Base-by-base conservation (phyloP, 2,888 invertebrate species). In the Phyllotreta cruciferae region DNA sequence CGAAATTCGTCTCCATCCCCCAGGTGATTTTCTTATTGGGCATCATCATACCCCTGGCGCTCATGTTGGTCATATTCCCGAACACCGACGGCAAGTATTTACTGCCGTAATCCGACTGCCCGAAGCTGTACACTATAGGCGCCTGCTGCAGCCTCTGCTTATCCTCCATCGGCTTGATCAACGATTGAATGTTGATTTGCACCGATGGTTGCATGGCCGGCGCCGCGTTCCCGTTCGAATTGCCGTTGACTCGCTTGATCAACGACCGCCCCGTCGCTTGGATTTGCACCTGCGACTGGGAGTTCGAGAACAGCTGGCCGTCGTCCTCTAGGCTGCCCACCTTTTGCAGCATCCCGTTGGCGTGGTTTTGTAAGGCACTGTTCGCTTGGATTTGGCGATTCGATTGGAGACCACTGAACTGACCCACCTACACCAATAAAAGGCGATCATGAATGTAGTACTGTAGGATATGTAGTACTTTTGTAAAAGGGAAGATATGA, bases 81-180 rank as follows among this genome's bases (percentile, higher is more conserved):
- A 70, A 50, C 37, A 67, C 66, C 5, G 60, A 60, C 5, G 74
- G 73, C 45, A 83, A 70, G 6, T 81, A 81, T 67, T 77, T 78
- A 53, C 71, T 77, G 14, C 74, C 70, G 58, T 77, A 77, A 61
- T 81, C 79, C 11, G 78, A 74, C 63, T 80, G 80, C 34, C 80
- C 78, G 45, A 81, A 81, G 67, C 80, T 80, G 63, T 81, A 81
- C 5, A 81, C 79, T 24, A 81, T 81, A 4, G 82, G 70, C 13
- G 66, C 57, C 3, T 60, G 76, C 14, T 78, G 79, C n/a, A 77
- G 75, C 68, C 78, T 78, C n/a, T 77, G 53, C 50, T 79, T 80
- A 37, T 78, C 72, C 64, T 76, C 74, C 66, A 79, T 77, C 0
- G 80, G 79, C 68, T 80, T 79, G 11, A 79, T 78, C 41, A 81